Conservation (phyloP, 1,140 invertebrate species). For the Eueides isabella region DNA sequence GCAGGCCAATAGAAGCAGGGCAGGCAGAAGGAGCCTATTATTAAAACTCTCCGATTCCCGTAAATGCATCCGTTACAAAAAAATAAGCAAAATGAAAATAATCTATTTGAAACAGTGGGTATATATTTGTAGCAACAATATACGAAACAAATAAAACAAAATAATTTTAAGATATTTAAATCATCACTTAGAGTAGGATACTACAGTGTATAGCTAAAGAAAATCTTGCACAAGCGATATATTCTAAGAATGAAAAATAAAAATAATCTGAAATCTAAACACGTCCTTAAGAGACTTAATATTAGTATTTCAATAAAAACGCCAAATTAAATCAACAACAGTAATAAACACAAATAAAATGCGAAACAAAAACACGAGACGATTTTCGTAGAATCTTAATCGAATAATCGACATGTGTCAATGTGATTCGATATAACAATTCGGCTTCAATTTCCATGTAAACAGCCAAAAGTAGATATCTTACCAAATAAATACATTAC, state of each 20-base stretch:
- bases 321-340: slow-evolving; percentile 14
- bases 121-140: too few species aligned
- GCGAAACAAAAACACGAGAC: slow-evolving; percentile 31
- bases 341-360: slow-evolving; percentile 20
- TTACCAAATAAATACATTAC: slow-evolving; percentile 72
- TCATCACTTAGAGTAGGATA: too few species aligned
- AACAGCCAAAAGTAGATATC: slow-evolving; percentile 63
- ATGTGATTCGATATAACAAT: slow-evolving; percentile 46
- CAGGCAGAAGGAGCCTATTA: too few species aligned
- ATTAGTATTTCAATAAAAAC: slow-evolving; percentile 19
- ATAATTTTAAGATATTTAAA: too few species aligned
- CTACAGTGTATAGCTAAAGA: too few species aligned
- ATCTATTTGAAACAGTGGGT: too few species aligned
- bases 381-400: slow-evolving; percentile 31
- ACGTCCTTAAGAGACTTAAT: not conserved
- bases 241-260: not conserved
- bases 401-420: slow-evolving; percentile 36
- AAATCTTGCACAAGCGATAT: not conserved
- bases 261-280: not conserved
- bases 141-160: too few species aligned
- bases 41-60: too few species aligned
- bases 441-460: slow-evolving; percentile 69
- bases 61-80: too few species aligned
- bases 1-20: too few species aligned
- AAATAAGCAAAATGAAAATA: too few species aligned